Base-by-base conservation (phyloP, 2,113 vertebrate species). In the Pteronura brasiliensis region DNA sequence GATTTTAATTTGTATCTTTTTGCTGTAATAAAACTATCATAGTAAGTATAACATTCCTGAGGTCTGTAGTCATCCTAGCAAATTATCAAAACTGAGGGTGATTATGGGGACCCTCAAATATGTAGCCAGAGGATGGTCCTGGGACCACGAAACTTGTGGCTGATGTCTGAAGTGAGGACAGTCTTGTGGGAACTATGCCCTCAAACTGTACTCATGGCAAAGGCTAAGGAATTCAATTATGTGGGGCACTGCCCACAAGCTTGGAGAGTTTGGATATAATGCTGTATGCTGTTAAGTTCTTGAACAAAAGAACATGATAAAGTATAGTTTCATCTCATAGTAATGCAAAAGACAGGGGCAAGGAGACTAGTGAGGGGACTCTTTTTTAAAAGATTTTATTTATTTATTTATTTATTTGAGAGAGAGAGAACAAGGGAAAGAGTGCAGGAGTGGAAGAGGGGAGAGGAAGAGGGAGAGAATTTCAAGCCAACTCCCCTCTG, bases 1-100 rank as follows among this genome's bases (percentile, higher is more conserved):
- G 55, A 90, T 74, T 95, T 96, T 61, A 72, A 93, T 42, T 84
- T 36, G 31, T 57, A 52, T 80, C 47, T 7, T 91, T 95, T 93
- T 65, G 21, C 69, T 95, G 3, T 20, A 95, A 72, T n/a, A 90
- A 95, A 82, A 39, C 79, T 55, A 25, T 36, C 18, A 14, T 59
- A 95, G 34, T 36, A 82, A 81, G 13, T 44, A 67, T 65, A 79
- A 47, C 9, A 36, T 47, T 65, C 52, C 39, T 90, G 72, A 96
- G 71, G 79, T 88, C 72, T 96, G 4, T 36, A 90, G 21, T 47
- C 36, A 88, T 96, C 88, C 63, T 49, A 88, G 42, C 21, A 86
- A 88, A 81, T 59, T 21, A 25, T 42, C 76, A 71, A 84, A 96
- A 57, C 49, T 80, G 29, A 61, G 10, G 4, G 34, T 80, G 67